Evolutionary conservation across 2,888 invertebrate genomes (phyloP).

Genomic region (Sepiola atlantica): DNA sequence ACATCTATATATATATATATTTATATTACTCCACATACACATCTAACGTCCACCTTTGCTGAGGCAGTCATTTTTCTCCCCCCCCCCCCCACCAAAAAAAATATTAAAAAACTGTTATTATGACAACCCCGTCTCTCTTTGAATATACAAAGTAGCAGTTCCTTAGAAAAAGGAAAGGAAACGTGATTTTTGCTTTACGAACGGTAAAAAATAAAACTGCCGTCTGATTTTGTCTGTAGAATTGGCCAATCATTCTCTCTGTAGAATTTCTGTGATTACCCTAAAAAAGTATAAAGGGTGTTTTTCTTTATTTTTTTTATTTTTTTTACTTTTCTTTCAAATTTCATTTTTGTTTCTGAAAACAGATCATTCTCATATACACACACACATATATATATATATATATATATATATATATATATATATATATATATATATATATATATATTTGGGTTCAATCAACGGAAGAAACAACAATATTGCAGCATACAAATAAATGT

Average conservation of each 20-base stretch:
- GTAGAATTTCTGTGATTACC: background rate
- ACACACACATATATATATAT: too few relatives aligned
- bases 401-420: too few relatives aligned
- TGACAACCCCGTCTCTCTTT: background rate
- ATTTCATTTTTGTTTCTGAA: background rate
- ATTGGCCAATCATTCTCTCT: constrained; percentile 24
- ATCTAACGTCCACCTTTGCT: constrained; percentile 32
- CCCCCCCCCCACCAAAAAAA: too few relatives aligned
- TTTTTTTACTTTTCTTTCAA: background rate
- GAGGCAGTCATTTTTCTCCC: background rate
- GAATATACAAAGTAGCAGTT: background rate
- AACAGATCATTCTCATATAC: background rate
- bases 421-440: too few relatives aligned
- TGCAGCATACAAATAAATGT: too few relatives aligned
- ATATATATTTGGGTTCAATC: too few relatives aligned
- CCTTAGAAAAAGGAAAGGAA: background rate
- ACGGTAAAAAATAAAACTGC: constrained; percentile 15
- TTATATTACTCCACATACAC: background rate
- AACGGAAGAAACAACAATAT: too few relatives aligned
- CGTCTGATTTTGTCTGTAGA: constrained; percentile 32
- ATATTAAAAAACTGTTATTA: background rate
- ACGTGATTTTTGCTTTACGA: background rate
- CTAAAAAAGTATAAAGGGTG: background rate
- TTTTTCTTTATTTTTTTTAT: background rate
- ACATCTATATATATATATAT: background rate